phyloP scores from a whole-genome alignment of 2,888 invertebrate species.

The Volucella inanis region DNA sequence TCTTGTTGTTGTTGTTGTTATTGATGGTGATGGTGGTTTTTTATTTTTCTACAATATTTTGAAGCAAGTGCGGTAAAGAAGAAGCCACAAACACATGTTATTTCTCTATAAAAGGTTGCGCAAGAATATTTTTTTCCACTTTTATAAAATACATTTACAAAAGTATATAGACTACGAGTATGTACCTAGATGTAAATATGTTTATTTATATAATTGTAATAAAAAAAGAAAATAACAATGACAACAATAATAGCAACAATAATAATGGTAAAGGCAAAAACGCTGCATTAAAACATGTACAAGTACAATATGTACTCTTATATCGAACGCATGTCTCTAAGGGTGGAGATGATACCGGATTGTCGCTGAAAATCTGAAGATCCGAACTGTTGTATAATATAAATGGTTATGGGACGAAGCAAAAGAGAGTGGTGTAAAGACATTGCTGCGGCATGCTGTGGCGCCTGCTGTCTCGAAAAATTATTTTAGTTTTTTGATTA shows the following conservation, averaged over 20 bases:
- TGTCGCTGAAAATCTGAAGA: constrained; percentile 48
- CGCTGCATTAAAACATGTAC: constrained; percentile 36
- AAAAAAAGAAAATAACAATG: constrained; percentile 28
- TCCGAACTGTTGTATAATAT: not conserved
- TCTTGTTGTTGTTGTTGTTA: too few relatives aligned
- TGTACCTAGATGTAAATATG: constrained; percentile 1
- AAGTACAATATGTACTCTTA: too few relatives aligned
- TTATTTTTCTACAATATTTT: too few relatives aligned
- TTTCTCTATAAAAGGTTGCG: constrained; percentile 42
- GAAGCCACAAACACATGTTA: not conserved
- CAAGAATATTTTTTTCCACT: constrained; percentile 31
- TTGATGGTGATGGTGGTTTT: too few relatives aligned
- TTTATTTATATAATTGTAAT: constrained; percentile 40
- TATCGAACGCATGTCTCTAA: constrained; percentile 41
- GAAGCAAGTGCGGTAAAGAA: not conserved
- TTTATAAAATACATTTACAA: constrained; percentile 38
- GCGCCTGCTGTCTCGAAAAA: constrained; percentile 63
- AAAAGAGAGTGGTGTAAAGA: not conserved
- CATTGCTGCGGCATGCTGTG: constrained; percentile 50
- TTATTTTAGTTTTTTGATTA: constrained; percentile 48
- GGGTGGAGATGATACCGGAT: constrained; percentile 23
- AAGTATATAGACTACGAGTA: constrained; percentile 27
- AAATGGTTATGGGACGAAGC: not conserved
- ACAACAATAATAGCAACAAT: constrained; percentile 1
- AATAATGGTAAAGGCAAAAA: constrained; percentile 1